Evolutionary conservation across 2,797 vertebrate species (phyloP).

Genomic region (Falco concolor): DNA sequence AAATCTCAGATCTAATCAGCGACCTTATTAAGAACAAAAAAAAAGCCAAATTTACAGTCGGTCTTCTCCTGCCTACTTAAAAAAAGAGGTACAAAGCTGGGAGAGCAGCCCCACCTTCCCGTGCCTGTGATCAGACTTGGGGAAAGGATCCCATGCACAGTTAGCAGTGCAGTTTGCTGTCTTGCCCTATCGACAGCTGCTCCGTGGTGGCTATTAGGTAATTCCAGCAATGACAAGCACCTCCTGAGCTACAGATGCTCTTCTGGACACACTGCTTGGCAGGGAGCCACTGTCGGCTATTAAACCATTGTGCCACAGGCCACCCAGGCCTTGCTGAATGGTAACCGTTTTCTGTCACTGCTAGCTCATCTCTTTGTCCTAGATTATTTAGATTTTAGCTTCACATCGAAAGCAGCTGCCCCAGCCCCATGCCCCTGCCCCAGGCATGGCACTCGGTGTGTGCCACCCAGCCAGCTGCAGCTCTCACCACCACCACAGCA

Average conservation of each 20-base stretch:
- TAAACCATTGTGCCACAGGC: neutral
- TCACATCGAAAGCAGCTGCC: neutral
- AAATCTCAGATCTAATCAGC: neutral
- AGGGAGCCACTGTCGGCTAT: neutral
- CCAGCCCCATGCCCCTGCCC: neutral
- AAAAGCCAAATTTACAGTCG: neutral
- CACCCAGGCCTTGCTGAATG: neutral
- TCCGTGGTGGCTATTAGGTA: neutral
- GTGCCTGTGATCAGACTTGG: neutral
- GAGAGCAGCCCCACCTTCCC: neutral
- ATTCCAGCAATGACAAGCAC: neutral
- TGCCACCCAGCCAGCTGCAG: neutral
- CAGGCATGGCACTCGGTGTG: rapidly evolving
- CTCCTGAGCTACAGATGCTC: neutral
- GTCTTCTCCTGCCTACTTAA: neutral
- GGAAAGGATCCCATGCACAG: neutral
- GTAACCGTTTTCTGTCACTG: neutral
- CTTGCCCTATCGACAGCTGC: neutral
- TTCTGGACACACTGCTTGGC: neutral
- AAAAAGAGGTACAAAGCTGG: neutral
- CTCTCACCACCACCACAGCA: neutral
- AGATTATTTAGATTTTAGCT: neutral
- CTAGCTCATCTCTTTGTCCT: neutral
- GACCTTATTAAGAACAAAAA: neutral
- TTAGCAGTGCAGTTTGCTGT: neutral